Evolutionary conservation across 92 coral and sea anemone species (phyloP), one percentile per base, ranked within the genome.

Genomic region (Phymanthus crucifer): DNA sequence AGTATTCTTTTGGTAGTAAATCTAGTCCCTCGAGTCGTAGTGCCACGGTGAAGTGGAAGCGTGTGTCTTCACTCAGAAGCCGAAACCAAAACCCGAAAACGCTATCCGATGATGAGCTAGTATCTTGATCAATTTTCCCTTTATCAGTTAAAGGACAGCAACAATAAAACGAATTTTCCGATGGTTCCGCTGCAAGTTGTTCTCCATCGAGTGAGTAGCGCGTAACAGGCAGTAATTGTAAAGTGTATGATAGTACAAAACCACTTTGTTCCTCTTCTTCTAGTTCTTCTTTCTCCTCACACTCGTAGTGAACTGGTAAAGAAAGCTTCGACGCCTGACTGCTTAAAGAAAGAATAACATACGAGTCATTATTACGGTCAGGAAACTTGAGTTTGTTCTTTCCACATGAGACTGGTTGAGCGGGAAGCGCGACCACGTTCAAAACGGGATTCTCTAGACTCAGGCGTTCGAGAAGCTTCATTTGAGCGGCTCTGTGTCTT

Each of bases 51-150:
- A 95, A 76, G 40, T 88, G 93, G 83, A 89, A 93, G 32, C 84
- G 92, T 31, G 90, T 93, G 6, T 83, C 86, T 72, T 85, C 89
- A 26, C 95, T 93, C 24, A 93, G 87, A 75, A 93, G 91, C 9
- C 99, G 91, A 83, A 95, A 93, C 99, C 99, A 95, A 79, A 95
- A 93, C 29, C 99, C 99, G 27, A 50, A 69, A n/a, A 75, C 64
- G 11, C 84, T 84, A 81, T 80, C 87, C 8, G 79, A n/a, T n/a
- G n/a, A n/a, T n/a, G n/a, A 11, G 43, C 71, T 72, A 37, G 47
- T 75, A 38, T 82, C 85, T 35, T 46, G 71, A 27, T 72, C 50
- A n/a, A n/a, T 18, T 45, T 72, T 81, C 40, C 83, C 79, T 75
- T 84, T 91, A 31, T 77, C 78, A 29, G 82, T 80, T 23, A 95